phyloP scores from a whole-genome alignment of 1,140 invertebrate species.

The Caenorhabditis briggsae region DNA sequence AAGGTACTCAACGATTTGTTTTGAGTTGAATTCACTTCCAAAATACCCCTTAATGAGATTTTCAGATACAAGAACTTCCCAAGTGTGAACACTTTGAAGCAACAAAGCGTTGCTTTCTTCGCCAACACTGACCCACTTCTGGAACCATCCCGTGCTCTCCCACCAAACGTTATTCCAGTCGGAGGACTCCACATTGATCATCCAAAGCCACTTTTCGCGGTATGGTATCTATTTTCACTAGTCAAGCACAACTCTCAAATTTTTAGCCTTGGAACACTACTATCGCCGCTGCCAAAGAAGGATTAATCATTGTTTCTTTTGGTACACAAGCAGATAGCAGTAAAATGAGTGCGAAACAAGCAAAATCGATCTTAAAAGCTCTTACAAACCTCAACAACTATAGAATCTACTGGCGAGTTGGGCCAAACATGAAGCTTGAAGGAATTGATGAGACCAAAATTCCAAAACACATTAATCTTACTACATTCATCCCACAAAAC shows the following conservation, averaged over 20 bases:
- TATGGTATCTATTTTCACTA: slow-evolving; percentile 30
- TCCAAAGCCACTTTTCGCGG: slow-evolving; percentile 73
- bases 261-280: slow-evolving; percentile 76
- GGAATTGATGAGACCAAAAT: slow-evolving; percentile 69
- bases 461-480: slow-evolving; percentile 74
- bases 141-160: slow-evolving; percentile 65
- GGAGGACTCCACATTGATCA: slow-evolving; percentile 75
- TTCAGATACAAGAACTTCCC: slow-evolving; percentile 63
- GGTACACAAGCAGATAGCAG: slow-evolving; percentile 71
- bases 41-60: background rate
- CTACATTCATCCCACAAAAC: slow-evolving; percentile 76
- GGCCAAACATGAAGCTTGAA: slow-evolving; percentile 68
- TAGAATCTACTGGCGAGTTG: slow-evolving; percentile 75
- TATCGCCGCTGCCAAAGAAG: slow-evolving; percentile 70
- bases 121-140: slow-evolving; percentile 74
- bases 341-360: slow-evolving; percentile 69
- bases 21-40: too few relatives aligned
- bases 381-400: slow-evolving; percentile 71
- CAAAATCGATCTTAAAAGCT: slow-evolving; percentile 68
- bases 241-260: background rate
- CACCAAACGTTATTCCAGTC: slow-evolving; percentile 71
- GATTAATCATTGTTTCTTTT: slow-evolving; percentile 74
- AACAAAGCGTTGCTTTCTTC: slow-evolving; percentile 72
- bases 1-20: too few relatives aligned
- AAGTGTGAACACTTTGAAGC: slow-evolving; percentile 71